Base-by-base conservation (phyloP, 1,140 invertebrate species). In the Scaptomyza graminum region DNA sequence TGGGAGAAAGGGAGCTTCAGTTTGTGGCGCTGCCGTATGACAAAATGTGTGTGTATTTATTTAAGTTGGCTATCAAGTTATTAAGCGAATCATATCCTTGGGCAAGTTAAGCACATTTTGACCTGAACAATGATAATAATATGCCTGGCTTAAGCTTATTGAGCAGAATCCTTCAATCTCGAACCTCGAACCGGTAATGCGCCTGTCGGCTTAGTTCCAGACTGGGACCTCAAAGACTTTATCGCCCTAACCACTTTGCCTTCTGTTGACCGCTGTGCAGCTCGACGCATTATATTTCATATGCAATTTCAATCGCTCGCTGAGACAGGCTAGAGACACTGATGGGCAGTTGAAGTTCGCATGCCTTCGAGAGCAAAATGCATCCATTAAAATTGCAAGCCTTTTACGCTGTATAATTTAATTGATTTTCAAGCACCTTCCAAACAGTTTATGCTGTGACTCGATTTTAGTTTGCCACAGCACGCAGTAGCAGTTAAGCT, bases 361-460 rank as follows among this genome's bases (percentile, higher is more conserved):
- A 31, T 22, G 7, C 15, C 3, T 7, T 28, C 9, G 16, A 9
- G 54, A 41, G 56, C 16, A n/a, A 37, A 54, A 60, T 54, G 47
- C 22, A 66, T 63, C 64, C 18, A 39, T 61, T 65, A 51, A 84
- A 75, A 62, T 85, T 68, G 61, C 46, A 56, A 50, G 44, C 47
- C 50, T 61, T 74, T 74, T 70, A 63, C 59, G 69, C 51, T 41
- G 18, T 66, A 54, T 44, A 64, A 73, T 59, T 79, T 79, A 87
- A 87, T 87, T 88, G 79, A 88, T 88, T 88, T 65, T 55, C 79
- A 61, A 64, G 87, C 82, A 88, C 83, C 75, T 88, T 60, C 16
- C 11, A 18, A 34, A 28, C 11, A 18, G 34, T 25, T 13, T 11
- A 13, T 34, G 31, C 15, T 66, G 49, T 25, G 47, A 15, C 47